Base-by-base conservation (phyloP, 2,113 vertebrate genomes). In the Coregonus clupeaformis region DNA sequence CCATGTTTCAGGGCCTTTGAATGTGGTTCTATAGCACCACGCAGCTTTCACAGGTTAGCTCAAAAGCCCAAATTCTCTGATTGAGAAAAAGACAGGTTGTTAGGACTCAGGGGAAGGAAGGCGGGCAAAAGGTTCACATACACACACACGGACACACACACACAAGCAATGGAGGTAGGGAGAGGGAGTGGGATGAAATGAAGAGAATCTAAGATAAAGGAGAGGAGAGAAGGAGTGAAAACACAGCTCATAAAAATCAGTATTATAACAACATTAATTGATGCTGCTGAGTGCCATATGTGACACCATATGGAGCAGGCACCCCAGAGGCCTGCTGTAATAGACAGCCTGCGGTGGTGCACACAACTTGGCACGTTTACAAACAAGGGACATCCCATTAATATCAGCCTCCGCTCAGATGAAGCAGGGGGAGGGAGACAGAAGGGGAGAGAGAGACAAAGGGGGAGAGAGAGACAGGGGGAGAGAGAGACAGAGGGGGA, bases 231-330 rank as follows among this genome's bases (percentile, higher is more conserved):
- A 62, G 79, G 76, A 82, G 78, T 81, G 84, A 85, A 89, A 88
- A 80, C 82, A 80, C 42, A 81, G 91, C 87, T 91, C 89, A 83
- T 92, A 91, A 93, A 92, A 93, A 92, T 92, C 90, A 86, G 88
- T 93, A 92, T 92, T 93, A 92, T 92, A 93, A 92, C 90, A 91
- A 92, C 91, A 93, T 94, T 94, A 94, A 94, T 93, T 94, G 92
- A 93, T 92, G 91, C 90, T 91, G 91, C 91, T 93, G 91, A 90
- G 91, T 85, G 83, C 91, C 93, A 93, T 93, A 94, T 94, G 93
- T 80, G 90, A 45, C 42, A 77, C 92, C 93, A 94, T 93, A 93
- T 94, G 93, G 92, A 92, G 88, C 83, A 62, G 89, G 81, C 85
- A 87, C 89, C 91, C 89, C 82, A 89, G 91, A 93, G 92, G 90